Evolutionary conservation across 2,113 vertebrate species (phyloP).

Genomic region (Halcyon malimbica): DNA sequence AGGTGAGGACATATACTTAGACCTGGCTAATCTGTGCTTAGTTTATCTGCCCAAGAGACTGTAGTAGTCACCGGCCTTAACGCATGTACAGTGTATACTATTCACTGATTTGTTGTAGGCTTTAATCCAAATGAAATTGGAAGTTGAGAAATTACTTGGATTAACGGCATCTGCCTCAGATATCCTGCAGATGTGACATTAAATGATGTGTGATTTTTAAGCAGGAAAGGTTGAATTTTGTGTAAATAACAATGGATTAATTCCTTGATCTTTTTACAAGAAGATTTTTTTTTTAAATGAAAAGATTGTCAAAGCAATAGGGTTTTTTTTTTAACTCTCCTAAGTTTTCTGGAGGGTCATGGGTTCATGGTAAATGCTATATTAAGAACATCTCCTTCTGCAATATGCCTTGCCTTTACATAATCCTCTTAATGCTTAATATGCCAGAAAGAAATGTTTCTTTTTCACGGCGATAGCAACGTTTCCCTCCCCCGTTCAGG

Average conservation of each 20-base stretch:
- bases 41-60: slow-evolving; percentile 70
- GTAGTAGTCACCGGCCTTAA: slow-evolving; percentile 75
- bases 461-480: neutral
- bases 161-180: slow-evolving; percentile 72
- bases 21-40: slow-evolving; percentile 66
- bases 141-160: slow-evolving; percentile 71
- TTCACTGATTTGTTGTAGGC: slow-evolving; percentile 70
- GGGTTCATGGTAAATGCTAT: slow-evolving; percentile 34
- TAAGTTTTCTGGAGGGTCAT: slow-evolving; percentile 22
- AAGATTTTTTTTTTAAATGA: neutral
- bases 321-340: slow-evolving; percentile 16
- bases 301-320: slow-evolving; percentile 57
- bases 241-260: slow-evolving; percentile 43
- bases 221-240: slow-evolving; percentile 64
- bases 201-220: slow-evolving; percentile 69
- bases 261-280: slow-evolving; percentile 67
- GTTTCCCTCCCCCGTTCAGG: neutral
- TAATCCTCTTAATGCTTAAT: slow-evolving; percentile 52
- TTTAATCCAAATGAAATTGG: slow-evolving; percentile 76
- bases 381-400: slow-evolving; percentile 22
- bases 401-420: slow-evolving; percentile 37
- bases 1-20: slow-evolving; percentile 60
- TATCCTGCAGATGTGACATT: slow-evolving; percentile 65
- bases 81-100: slow-evolving; percentile 67
- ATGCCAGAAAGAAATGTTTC: slow-evolving; percentile 46